Evolutionary conservation across 2,888 invertebrate species (phyloP), one percentile per base, ranked within the genome.

Genomic region (Linnaemya vulpina): DNA sequence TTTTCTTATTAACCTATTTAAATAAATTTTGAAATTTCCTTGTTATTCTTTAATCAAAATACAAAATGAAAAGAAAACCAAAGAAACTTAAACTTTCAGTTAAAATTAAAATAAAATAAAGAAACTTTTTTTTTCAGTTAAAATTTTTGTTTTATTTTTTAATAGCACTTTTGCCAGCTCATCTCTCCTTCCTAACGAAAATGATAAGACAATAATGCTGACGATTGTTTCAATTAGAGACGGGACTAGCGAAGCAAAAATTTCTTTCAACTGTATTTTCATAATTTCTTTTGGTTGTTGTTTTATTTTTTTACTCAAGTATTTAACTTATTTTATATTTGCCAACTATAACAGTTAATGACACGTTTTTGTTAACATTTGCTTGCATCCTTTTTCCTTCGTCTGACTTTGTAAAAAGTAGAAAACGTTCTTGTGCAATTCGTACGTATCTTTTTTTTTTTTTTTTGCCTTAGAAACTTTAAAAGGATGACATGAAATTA

Each of bases 401-500:
- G 9, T 43, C 3, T 8, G 7, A 53, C 53, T 70, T 53, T 70
- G 15, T 22, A 53, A 70, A 38, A 10, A n/a, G 40, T 9, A 53
- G 9, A 53, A 55, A 70, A 20, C 53, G 20, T 25, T 40, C 55
- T 46, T 40, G 22, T 43, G 15, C 17, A 25, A 17, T 55, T n/a
- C 7, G 3, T 40, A 43, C n/a, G n/a, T 71, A 40, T 70, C n/a
- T 30, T 20, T 1, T 1, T 15, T 70, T 20, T 13, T 43, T 10
- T 43, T 3, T 43, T 43, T 46, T 46, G n/a, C 17, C 43, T 58
- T 10, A 13, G n/a, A 17, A 53, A 43, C 43, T 22, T 3, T 46
- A 25, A 40, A 51, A 68, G 17, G 51, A 68, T 68, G 51, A 68
- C 68, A 68, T 68, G 43, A 68, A 68, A 68, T 68, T 68, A 68